phyloP scores from a whole-genome alignment of 2,797 vertebrate species.

The Lagocephalus sceleratus region DNA sequence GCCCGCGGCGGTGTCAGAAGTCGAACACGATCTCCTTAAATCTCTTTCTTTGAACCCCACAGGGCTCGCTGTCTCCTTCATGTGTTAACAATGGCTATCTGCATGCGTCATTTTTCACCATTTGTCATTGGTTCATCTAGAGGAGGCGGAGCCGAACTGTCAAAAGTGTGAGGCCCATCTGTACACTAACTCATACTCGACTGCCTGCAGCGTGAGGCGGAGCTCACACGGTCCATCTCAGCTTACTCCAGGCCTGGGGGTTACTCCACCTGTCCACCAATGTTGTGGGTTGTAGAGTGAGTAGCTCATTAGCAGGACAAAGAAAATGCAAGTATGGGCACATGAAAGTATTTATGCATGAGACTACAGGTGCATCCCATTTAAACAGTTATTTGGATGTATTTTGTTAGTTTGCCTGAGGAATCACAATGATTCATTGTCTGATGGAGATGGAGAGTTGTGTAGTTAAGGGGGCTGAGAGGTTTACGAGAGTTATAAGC shows the following conservation, averaged over 20 bases:
- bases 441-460: constrained; percentile 35
- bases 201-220: constrained; percentile 59
- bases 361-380: constrained; percentile 52
- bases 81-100: constrained; percentile 48
- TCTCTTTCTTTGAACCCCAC: constrained; percentile 32
- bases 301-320: constrained; percentile 28
- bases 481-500: constrained; percentile 49
- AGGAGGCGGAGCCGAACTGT: constrained; percentile 47
- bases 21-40: constrained; percentile 50
- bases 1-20: constrained; percentile 42
- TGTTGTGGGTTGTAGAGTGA: constrained; percentile 30
- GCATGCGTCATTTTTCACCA: constrained; percentile 18
- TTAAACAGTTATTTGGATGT: constrained; percentile 39
- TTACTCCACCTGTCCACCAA: constrained; percentile 10
- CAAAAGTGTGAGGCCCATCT: constrained; percentile 61
- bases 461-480: constrained; percentile 31
- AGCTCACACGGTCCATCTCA: constrained; percentile 43
- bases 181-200: constrained; percentile 55
- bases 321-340: constrained; percentile 31
- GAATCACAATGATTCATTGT: constrained; percentile 52
- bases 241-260: constrained; percentile 46
- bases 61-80: constrained; percentile 34
- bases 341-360: not conserved
- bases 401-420: constrained; percentile 24
- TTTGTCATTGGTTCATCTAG: constrained; percentile 24